Evolutionary conservation across 2,797 vertebrate species (phyloP).

Genomic region (Cuculus canorus): DNA sequence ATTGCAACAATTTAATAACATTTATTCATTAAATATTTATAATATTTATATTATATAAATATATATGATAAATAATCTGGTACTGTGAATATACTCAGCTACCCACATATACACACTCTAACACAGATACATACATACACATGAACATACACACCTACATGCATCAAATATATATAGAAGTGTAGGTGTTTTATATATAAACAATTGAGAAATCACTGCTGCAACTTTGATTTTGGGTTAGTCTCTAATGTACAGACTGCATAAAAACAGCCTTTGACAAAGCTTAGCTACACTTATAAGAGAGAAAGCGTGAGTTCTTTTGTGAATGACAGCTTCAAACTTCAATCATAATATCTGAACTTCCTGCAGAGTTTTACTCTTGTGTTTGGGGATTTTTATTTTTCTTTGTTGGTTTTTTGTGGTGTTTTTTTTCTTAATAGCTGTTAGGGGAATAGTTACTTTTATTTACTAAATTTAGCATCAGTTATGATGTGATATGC

Average conservation of each 20-base stretch:
- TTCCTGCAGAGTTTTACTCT: neutral
- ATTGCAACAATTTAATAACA: neutral
- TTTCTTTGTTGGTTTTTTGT: too few relatives aligned
- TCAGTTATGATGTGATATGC: neutral
- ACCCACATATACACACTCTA: neutral
- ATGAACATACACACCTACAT: neutral
- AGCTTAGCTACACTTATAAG: neutral
- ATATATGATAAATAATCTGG: neutral
- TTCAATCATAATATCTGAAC: neutral
- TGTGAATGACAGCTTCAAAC: neutral
- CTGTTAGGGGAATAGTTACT: neutral
- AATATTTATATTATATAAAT: neutral
- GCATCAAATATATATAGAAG: neutral
- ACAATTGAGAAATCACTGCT: neutral
- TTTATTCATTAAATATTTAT: neutral
- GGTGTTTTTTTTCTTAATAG: neutral
- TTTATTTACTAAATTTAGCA: neutral
- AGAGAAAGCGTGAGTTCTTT: neutral
- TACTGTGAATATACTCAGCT: neutral
- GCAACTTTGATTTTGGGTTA: neutral
- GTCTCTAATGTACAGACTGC: neutral
- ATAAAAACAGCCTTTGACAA: neutral
- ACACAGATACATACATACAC: neutral
- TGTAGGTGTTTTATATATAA: neutral
- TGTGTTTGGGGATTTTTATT: neutral